phyloP scores from a whole-genome alignment of 37 sponge, comb jelly and placozoan species.

The Bolinopsis microptera region DNA sequence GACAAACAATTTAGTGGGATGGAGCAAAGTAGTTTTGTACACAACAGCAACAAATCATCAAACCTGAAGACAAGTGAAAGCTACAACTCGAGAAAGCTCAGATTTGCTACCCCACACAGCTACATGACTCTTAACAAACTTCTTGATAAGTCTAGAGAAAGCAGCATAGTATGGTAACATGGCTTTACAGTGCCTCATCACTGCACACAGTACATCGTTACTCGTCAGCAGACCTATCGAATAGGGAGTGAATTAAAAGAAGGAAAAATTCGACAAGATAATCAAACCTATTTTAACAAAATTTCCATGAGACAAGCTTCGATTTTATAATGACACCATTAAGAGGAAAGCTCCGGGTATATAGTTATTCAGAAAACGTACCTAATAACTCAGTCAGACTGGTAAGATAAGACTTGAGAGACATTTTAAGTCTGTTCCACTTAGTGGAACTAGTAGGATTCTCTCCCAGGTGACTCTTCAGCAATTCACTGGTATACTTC shows the following conservation, averaged over 20 bases:
- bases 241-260: background rate
- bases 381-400: conserved; percentile 50
- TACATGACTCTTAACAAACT: background rate
- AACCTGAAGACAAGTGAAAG: conserved; percentile 48
- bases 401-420: conserved; percentile 34
- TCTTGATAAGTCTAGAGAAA: conserved; percentile 49
- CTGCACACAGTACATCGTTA: conserved; percentile 62
- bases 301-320: no score
- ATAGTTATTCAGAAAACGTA: no score
- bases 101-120: conserved; percentile 56
- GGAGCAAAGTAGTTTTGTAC: no score
- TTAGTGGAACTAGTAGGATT: background rate
- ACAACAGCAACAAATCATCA: no score
- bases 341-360: no score
- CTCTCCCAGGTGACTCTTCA: conserved; percentile 16
- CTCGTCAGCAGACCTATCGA: conserved; percentile 33
- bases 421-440: conserved; percentile 30
- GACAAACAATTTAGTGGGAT: no score
- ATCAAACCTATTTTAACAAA: no score
- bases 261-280: background rate
- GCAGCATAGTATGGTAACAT: conserved; percentile 54
- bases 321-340: no score
- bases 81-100: conserved; percentile 47
- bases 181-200: conserved; percentile 59
- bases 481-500: background rate